phyloP scores from a whole-genome alignment of 2,888 invertebrate genomes.

The Limnephilus marmoratus region DNA sequence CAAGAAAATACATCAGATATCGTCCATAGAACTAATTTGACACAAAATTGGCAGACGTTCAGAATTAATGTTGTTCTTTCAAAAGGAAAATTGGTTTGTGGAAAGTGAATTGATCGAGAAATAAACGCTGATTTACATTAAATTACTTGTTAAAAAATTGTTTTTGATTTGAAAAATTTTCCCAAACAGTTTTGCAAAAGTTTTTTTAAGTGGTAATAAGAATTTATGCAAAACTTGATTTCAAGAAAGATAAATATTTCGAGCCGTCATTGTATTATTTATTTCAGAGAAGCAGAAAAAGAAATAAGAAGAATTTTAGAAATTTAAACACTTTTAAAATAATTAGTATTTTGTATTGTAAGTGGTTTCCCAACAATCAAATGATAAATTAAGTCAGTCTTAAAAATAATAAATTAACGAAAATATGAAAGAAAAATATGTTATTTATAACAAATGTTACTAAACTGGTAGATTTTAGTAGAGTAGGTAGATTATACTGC shows the following conservation, averaged over 20 bases:
- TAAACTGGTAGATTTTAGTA: too few relatives aligned
- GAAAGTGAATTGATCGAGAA: slow-evolving; percentile 26
- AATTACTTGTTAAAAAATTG: slow-evolving; percentile 37
- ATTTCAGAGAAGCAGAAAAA: neutral
- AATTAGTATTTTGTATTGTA: too few relatives aligned
- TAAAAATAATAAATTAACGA: too few relatives aligned
- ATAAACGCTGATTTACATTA: neutral
- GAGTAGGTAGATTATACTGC: too few relatives aligned
- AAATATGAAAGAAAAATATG: too few relatives aligned
- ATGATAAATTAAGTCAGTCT: too few relatives aligned
- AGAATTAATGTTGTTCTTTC: slow-evolving; percentile 29
- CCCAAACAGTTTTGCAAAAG: neutral
- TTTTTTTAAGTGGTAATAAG: neutral
- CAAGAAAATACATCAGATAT: slow-evolving; percentile 22
- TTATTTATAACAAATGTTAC: too few relatives aligned
- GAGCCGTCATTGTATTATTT: neutral
- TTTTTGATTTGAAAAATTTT: neutral
- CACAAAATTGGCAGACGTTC: slow-evolving; percentile 37
- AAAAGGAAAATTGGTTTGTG: slow-evolving; percentile 3
- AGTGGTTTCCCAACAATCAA: too few relatives aligned
- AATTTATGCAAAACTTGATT: neutral
- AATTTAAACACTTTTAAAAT: too few relatives aligned
- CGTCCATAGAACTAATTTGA: slow-evolving; percentile 17
- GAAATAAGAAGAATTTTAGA: neutral
- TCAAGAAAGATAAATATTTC: neutral